Evolutionary conservation across 2,888 invertebrate genomes (phyloP).

Genomic region (Meghimatium bilineatum): DNA sequence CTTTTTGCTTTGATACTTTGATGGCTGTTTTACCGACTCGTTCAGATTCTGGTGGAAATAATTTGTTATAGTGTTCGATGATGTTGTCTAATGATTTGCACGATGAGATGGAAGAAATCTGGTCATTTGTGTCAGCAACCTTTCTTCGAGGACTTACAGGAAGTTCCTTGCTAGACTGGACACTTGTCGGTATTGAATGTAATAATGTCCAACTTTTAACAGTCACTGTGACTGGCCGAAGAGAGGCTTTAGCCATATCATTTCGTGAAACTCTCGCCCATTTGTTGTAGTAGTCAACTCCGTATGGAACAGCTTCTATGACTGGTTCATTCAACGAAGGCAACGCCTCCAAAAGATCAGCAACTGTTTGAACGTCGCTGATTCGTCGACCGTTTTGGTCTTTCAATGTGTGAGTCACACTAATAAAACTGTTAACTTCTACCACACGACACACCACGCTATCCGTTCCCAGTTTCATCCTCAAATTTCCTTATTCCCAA

Average conservation of each 20-base stretch:
- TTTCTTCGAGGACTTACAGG: neutral
- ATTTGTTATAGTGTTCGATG: slow-evolving; percentile 38
- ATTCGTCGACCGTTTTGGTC: slow-evolving; percentile 11
- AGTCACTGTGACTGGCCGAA: slow-evolving; percentile 11
- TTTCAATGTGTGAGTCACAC: slow-evolving; percentile 16
- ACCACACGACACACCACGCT: neutral
- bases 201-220: slow-evolving; percentile 27
- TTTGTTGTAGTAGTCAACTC: slow-evolving; percentile 16
- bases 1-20: neutral
- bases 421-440: slow-evolving; percentile 16
- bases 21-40: neutral
- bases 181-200: neutral
- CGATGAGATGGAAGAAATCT: neutral
- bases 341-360: slow-evolving; percentile 8
- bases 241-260: neutral
- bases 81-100: slow-evolving; percentile 37
- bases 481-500: neutral
- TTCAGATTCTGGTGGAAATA: slow-evolving; percentile 10
- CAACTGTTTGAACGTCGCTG: slow-evolving; percentile 13
- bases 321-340: slow-evolving; percentile 12
- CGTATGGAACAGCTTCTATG: slow-evolving; percentile 14
- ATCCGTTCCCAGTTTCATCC: neutral
- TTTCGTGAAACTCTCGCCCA: slow-evolving; percentile 30
- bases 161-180: neutral
- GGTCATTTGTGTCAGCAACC: neutral